Percentiles rank a stretch among this genome's conserved stretches.
phyloP scores from a whole-genome alignment of 2,113 vertebrate genomes.

The Hippocampus guttulatus region DNA sequence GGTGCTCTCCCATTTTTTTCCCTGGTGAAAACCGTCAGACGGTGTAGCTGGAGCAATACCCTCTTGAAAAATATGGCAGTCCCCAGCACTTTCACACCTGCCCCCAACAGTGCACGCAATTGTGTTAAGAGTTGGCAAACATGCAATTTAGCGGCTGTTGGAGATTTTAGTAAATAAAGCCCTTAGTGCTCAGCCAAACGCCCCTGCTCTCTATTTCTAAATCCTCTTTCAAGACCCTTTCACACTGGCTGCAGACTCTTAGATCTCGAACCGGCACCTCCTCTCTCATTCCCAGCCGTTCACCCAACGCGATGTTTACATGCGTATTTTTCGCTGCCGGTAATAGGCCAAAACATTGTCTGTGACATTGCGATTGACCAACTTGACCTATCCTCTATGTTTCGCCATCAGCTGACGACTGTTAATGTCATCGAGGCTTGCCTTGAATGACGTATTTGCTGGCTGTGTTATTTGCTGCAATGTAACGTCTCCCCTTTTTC shows the following conservation, averaged over 20 bases:
- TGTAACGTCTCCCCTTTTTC: conserved; percentile 61
- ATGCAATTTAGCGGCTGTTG: too few relatives aligned
- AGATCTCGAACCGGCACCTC: conserved; percentile 16
- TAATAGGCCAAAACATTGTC: conserved; percentile 14
- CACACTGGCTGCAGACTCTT: conserved; percentile 33
- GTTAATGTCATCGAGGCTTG: conserved; percentile 1
- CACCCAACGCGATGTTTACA: background rate
- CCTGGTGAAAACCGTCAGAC: background rate
- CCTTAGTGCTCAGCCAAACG: conserved; percentile 39
- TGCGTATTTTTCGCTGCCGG: conserved; percentile 10
- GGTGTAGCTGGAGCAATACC: background rate
- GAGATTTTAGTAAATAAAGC: conserved; percentile 5
- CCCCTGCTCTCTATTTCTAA: conserved; percentile 37
- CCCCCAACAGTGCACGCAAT: background rate
- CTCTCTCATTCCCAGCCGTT: background rate
- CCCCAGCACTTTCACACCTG: too few relatives aligned
- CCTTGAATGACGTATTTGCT: conserved; percentile 36
- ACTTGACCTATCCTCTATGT: conserved; percentile 13
- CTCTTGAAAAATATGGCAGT: background rate
- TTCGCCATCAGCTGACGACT: conserved; percentile 18
- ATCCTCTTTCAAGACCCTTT: conserved; percentile 43
- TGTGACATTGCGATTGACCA: conserved; percentile 3
- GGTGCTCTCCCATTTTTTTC: background rate
- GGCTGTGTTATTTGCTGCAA: conserved; percentile 20
- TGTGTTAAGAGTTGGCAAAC: too few relatives aligned